Percentiles rank a stretch among this genome's conserved stretches.
Evolutionary conservation across 2,113 vertebrate species (phyloP).

Genomic region (Catharus fuscescens): DNA sequence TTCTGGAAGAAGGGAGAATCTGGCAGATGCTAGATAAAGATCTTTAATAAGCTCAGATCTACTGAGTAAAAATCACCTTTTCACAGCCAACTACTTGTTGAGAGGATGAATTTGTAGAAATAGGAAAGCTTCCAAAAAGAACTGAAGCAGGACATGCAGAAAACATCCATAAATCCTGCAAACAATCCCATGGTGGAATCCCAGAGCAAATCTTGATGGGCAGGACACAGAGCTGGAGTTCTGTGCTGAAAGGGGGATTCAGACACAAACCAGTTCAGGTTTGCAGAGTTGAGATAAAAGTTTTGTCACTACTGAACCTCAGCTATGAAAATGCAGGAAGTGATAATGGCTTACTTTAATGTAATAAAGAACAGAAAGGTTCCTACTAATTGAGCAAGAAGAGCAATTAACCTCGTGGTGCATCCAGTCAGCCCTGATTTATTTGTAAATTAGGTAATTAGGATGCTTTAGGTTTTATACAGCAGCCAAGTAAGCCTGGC

Average conservation of each 20-base stretch:
- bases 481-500: background rate
- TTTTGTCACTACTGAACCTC: background rate
- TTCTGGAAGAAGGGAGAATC: background rate
- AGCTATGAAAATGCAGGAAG: background rate
- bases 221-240: background rate
- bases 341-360: conserved; percentile 50
- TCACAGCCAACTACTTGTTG: background rate
- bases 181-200: background rate
- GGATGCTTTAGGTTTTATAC: background rate
- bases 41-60: background rate
- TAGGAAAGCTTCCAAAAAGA: background rate
- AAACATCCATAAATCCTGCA: background rate
- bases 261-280: background rate
- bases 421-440: background rate
- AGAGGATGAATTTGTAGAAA: background rate
- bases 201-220: background rate
- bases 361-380: background rate
- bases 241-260: background rate
- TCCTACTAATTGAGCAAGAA: conserved; percentile 36
- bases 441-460: conserved; percentile 54
- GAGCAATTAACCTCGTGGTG: conserved; percentile 55
- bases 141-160: background rate
- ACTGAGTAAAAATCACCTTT: background rate
- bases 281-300: conserved; percentile 8
- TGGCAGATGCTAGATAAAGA: background rate